phyloP scores from a whole-genome alignment of 2,797 vertebrate genomes.

The Myotis vivesi region DNA sequence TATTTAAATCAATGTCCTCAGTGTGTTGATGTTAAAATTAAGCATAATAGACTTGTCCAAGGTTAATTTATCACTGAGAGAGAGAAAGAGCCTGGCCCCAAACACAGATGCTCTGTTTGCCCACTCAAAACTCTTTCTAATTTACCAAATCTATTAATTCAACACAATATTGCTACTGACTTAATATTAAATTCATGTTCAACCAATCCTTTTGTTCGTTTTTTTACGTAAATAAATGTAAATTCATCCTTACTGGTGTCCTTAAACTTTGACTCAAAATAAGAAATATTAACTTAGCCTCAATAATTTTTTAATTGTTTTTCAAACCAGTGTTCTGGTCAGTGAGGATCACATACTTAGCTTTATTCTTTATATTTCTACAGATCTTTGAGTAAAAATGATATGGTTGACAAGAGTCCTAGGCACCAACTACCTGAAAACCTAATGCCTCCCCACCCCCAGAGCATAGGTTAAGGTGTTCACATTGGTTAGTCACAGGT shows the following conservation, averaged over 20 bases:
- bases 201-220: background rate
- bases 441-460: fast-evolving
- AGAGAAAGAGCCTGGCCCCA: background rate
- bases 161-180: background rate
- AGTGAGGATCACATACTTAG: background rate
- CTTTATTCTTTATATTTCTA: background rate
- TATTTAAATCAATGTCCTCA: background rate
- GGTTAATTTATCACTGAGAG: background rate
- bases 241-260: background rate
- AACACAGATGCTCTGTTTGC: background rate
- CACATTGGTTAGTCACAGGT: background rate
- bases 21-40: background rate
- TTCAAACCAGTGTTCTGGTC: background rate
- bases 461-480: background rate
- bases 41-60: background rate
- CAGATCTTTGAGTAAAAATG: background rate
- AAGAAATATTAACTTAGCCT: background rate
- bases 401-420: background rate
- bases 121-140: background rate
- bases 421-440: background rate
- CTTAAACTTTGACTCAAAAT: background rate
- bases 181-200: background rate
- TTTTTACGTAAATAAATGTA: background rate
- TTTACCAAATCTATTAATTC: background rate
- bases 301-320: background rate